phyloP scores from a whole-genome alignment of 2,797 vertebrate genomes.

The Notamacropus eugenii region DNA sequence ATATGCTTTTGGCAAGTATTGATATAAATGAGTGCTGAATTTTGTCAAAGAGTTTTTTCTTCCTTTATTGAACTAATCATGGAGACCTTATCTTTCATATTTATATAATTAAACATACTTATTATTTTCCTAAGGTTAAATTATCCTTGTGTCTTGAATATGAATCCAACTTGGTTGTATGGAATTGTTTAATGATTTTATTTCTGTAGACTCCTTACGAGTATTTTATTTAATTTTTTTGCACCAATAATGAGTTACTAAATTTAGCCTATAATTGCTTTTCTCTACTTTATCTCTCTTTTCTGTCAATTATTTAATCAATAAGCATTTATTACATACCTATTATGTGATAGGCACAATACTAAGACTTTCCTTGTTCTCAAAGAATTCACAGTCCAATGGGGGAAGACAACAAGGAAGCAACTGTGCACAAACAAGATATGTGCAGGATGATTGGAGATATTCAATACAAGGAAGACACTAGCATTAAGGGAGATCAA shows the following conservation, averaged over 20 bases:
- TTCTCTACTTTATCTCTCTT: not conserved
- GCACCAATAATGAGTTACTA: not conserved
- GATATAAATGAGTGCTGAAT: slow-evolving; percentile 2
- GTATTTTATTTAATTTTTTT: slow-evolving; percentile 3
- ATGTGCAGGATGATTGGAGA: not conserved
- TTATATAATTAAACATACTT: not conserved
- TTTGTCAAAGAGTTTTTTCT: slow-evolving; percentile 31
- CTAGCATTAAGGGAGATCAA: not conserved
- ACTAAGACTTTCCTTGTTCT: not conserved
- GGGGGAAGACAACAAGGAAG: not conserved
- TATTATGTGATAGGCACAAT: not conserved
- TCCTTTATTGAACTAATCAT: slow-evolving; percentile 19
- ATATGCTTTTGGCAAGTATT: not conserved
- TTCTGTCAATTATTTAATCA: not conserved
- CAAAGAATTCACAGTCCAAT: not conserved
- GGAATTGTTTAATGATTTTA: not conserved
- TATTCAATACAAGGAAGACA: not conserved
- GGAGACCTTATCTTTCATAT: not conserved
- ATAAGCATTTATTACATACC: not conserved
- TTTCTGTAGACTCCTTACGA: not conserved
- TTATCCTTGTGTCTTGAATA: not conserved
- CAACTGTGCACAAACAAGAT: not conserved
- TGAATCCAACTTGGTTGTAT: not conserved
- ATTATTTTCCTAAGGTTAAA: not conserved
- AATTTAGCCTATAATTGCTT: not conserved